Evolutionary conservation across 2,888 invertebrate genomes (phyloP).

Genomic region (Nezara viridula): DNA sequence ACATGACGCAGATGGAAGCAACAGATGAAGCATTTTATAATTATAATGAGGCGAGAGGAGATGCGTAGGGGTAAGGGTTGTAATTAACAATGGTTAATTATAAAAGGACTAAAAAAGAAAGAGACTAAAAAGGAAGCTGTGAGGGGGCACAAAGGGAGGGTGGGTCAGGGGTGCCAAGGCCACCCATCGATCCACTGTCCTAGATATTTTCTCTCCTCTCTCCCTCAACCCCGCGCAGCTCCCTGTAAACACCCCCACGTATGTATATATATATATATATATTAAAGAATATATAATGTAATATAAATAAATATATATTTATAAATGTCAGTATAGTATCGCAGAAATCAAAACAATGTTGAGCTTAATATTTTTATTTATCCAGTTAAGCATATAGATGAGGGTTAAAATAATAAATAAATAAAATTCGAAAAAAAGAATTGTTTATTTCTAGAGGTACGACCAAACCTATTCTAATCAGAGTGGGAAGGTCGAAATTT

Average conservation of each 20-base stretch:
- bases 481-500: too few relatives aligned
- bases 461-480: too few relatives aligned
- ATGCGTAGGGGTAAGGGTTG: too few relatives aligned
- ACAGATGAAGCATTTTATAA: background rate
- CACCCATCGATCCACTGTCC: slow-evolving; percentile 8
- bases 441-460: too few relatives aligned
- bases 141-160: slow-evolving; percentile 59
- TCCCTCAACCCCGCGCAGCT: background rate
- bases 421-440: too few relatives aligned
- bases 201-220: background rate
- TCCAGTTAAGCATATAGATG: too few relatives aligned
- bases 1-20: too few relatives aligned
- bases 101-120: background rate
- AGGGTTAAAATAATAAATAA: too few relatives aligned
- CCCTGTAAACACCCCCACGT: background rate
- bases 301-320: too few relatives aligned
- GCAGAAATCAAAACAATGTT: too few relatives aligned
- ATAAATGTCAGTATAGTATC: too few relatives aligned
- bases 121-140: background rate
- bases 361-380: too few relatives aligned
- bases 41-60: background rate
- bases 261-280: background rate
- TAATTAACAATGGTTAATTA: slow-evolving; percentile 9
- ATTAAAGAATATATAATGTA: background rate
- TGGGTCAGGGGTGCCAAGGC: slow-evolving; percentile 60